Percentiles rank a stretch among this genome's conserved stretches.
Conservation (phyloP, 1,140 invertebrate genomes). For the Lysiphlebus fabarum region DNA sequence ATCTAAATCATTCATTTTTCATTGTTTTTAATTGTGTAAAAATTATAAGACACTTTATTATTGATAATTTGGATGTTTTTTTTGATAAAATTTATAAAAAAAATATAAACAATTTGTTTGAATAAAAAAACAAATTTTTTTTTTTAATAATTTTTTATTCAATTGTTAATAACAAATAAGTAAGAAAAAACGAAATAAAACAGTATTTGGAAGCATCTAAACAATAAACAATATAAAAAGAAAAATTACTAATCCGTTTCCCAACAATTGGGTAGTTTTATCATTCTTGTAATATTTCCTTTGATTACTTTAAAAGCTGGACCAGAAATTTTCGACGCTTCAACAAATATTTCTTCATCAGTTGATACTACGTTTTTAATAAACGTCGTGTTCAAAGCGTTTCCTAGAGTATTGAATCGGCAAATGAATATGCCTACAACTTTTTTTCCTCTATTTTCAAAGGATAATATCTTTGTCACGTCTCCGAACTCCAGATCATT, state of each 20-base stretch:
- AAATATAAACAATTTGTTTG: too few relatives aligned
- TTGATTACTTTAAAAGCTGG: constrained; percentile 1
- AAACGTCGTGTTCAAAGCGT: constrained; percentile 9
- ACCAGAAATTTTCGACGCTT: background rate
- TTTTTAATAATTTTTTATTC: too few relatives aligned
- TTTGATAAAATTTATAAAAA: too few relatives aligned
- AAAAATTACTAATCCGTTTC: constrained; percentile 15
- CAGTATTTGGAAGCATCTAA: too few relatives aligned
- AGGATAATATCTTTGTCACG: constrained; percentile 7
- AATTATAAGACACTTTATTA: too few relatives aligned
- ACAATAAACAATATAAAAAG: too few relatives aligned
- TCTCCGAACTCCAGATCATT: constrained; percentile 4
- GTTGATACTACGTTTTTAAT: constrained; percentile 6
- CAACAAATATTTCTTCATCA: constrained; percentile 10
- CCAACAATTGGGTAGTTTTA: constrained; percentile 9
- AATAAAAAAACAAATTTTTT: too few relatives aligned
- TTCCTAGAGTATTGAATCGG: background rate
- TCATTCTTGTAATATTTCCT: background rate
- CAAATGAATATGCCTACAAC: constrained; percentile 12
- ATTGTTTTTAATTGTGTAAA: too few relatives aligned
- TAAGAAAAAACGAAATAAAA: too few relatives aligned
- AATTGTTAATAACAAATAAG: too few relatives aligned
- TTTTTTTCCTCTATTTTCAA: background rate
- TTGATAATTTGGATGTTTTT: too few relatives aligned
- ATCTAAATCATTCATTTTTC: too few relatives aligned